Evolutionary conservation across 1,140 invertebrate genomes (phyloP), one percentile per base, ranked within the genome.

Genomic region (Sitobion miscanthi): DNA sequence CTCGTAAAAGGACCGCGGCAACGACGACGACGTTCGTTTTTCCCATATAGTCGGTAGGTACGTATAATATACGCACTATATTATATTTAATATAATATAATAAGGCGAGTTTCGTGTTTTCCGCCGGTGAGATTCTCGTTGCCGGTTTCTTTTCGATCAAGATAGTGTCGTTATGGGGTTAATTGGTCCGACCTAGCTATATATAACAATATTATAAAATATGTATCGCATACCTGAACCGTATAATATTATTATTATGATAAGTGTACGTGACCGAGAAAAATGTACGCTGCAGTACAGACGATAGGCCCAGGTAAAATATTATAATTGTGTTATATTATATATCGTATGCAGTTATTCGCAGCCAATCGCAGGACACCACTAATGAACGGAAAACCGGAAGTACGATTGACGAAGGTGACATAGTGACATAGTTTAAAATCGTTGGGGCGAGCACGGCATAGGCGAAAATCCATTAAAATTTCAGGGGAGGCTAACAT

Each of bases 81-180:
- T 83, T 38, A 47, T 47, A 45, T 47, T 47, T 42, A 45, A 38
- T 83, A 42, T 14, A 25, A 9, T 83, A 23, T 42, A 42, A 42
- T 42, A 42, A 83, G n/a, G 35, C 35, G 30, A 2, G 42, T 62
- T 21, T 69, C 52, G 23, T 91, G 23, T 54, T 62, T 23, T 91
- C 7, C 11, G 38, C 45, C 82, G 82, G 82, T 6, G 82, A 83
- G 82, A 83, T 42, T 42, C 8, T 30, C 42, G 90, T 91, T 7
- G 62, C 30, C 62, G n/a, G 54, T 77, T 17, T 42, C 30, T 90
- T 91, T 91, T 91, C 42, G 30, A 85, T 91, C 62, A 42, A 45
- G 86, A 87, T 87, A 85, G 23, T 77, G 62, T 77, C 62, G 62
- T 77, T 77, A 77, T n/a, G 62, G 62, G 62, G 62, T 77, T 77